Evolutionary conservation across 2,888 invertebrate species (phyloP).

Genomic region (Tenodera sinensis): DNA sequence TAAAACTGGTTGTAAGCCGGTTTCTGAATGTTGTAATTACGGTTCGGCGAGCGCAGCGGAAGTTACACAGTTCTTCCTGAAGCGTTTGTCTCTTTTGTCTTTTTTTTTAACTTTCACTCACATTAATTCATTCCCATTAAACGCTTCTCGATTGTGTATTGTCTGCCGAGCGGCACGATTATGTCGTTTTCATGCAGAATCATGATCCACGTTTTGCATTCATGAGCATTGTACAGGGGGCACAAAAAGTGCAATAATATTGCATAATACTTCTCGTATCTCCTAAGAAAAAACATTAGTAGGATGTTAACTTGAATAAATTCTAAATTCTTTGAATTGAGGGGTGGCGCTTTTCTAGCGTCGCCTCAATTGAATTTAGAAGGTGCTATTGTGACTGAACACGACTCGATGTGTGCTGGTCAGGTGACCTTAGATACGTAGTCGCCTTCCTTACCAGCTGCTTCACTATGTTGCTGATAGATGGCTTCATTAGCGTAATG

Average conservation of each 20-base stretch:
- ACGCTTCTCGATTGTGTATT: background rate
- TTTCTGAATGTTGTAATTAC: background rate
- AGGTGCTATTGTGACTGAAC: too few species aligned
- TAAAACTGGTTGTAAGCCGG: background rate
- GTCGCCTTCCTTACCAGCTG: too few species aligned
- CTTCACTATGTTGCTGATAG: too few species aligned
- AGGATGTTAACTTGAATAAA: too few species aligned
- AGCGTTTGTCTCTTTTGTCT: background rate
- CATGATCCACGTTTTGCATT: background rate
- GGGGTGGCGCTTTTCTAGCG: too few species aligned
- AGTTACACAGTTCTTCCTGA: background rate
- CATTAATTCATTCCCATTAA: background rate
- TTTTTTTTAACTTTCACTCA: background rate
- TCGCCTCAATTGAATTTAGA: too few species aligned
- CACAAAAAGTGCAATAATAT: background rate
- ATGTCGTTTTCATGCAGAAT: background rate
- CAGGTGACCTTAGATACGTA: too few species aligned
- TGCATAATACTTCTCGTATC: too few species aligned
- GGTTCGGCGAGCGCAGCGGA: background rate
- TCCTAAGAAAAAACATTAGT: too few species aligned
- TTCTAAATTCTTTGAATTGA: too few species aligned
- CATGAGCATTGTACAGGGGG: background rate
- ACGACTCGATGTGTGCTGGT: too few species aligned
- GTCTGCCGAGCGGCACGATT: background rate
- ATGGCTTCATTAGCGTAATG: too few species aligned